Conservation (phyloP, 1,140 invertebrate genomes). For the Leptonema lineaticorne region DNA sequence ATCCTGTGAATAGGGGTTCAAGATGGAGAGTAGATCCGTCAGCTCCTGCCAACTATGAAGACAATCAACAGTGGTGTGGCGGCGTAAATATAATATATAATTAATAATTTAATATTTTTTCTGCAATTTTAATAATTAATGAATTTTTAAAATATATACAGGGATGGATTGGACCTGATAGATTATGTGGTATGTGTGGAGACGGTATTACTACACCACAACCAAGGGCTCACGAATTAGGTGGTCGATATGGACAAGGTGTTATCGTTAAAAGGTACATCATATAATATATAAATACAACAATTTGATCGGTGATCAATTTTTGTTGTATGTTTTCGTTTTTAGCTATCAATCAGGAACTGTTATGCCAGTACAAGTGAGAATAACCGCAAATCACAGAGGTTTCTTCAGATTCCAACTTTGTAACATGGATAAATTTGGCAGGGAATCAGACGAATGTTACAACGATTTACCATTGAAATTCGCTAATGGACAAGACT, state of each 20-base stretch:
- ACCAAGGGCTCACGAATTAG: slow-evolving; percentile 65
- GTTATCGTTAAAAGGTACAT: slow-evolving; percentile 53
- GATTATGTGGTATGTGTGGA: slow-evolving; percentile 62
- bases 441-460: slow-evolving; percentile 56
- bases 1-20: slow-evolving; percentile 66
- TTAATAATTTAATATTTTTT: background rate
- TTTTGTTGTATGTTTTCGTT: too few relatives aligned
- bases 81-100: slow-evolving; percentile 46
- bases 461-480: slow-evolving; percentile 52
- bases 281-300: too few relatives aligned
- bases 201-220: slow-evolving; percentile 53
- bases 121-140: background rate
- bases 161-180: slow-evolving; percentile 46
- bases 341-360: slow-evolving; percentile 43
- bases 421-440: slow-evolving; percentile 47
- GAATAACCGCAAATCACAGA: slow-evolving; percentile 53
- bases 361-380: slow-evolving; percentile 45
- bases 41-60: slow-evolving; percentile 62
- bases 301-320: too few relatives aligned
- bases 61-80: slow-evolving; percentile 69
- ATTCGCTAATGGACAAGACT: slow-evolving; percentile 45
- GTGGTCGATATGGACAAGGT: slow-evolving; percentile 57
- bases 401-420: slow-evolving; percentile 57
- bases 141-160: background rate
- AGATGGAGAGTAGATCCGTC: slow-evolving; percentile 64